phyloP scores from a whole-genome alignment of 2,113 vertebrate species.

The Hucho hucho region DNA sequence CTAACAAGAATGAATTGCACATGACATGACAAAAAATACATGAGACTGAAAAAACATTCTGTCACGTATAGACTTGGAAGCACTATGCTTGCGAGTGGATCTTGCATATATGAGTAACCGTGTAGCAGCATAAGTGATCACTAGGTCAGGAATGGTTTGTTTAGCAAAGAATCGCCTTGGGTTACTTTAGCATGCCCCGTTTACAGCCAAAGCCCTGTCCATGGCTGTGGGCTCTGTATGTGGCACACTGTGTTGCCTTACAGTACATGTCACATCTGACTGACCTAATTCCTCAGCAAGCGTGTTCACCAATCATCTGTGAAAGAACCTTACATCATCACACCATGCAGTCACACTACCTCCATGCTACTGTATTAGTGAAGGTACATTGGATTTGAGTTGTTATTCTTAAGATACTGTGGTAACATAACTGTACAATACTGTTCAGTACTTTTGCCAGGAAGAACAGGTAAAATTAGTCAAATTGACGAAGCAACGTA shows the following conservation, averaged over 20 bases:
- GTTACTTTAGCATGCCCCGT: background rate
- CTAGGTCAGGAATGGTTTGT: slow-evolving; percentile 35
- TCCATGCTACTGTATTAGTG: no score
- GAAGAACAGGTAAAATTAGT: no score
- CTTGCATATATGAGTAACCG: slow-evolving; percentile 15
- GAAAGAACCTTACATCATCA: background rate
- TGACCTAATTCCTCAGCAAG: slow-evolving; percentile 5
- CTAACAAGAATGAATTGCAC: no score
- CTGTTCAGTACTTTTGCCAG: no score
- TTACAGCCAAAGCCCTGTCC: slow-evolving; percentile 8
- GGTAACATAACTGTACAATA: no score
- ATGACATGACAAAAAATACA: no score
- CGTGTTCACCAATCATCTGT: background rate
- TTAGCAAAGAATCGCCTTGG: slow-evolving; percentile 11
- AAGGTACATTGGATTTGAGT: no score
- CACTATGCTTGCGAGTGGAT: background rate
- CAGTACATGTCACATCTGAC: slow-evolving; percentile 17
- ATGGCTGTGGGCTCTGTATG: background rate
- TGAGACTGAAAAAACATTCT: no score
- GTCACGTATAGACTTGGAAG: no score
- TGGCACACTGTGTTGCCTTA: slow-evolving; percentile 4
- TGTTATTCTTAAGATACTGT: no score
- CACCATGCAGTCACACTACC: no score
- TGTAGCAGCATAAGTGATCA: background rate
- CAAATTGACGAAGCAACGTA: no score